Evolutionary conservation across 2,113 vertebrate genomes (phyloP).

Genomic region (Lepidiolamprologus cunningtoni): DNA sequence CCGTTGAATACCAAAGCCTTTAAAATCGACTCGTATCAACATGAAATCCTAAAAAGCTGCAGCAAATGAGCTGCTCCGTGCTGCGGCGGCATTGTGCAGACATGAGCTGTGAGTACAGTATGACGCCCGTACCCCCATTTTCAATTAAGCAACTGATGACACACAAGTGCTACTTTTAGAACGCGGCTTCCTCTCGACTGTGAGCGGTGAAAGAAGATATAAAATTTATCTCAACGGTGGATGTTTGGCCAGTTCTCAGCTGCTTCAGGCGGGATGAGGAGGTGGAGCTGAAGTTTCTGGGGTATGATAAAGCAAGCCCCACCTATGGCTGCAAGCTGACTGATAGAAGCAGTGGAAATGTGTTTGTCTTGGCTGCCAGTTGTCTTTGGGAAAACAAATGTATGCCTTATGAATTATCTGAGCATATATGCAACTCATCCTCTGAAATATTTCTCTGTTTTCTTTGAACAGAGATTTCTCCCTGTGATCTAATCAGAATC

Average conservation of each 20-base stretch:
- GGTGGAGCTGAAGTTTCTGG: neutral
- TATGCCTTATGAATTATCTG: neutral
- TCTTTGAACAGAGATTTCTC: too few species aligned
- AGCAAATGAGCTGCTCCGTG: neutral
- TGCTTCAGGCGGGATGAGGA: neutral
- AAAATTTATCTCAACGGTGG: neutral
- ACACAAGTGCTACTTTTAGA: neutral
- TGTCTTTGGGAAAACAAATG: neutral
- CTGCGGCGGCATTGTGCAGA: neutral
- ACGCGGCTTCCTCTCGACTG: neutral
- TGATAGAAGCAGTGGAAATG: neutral
- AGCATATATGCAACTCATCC: neutral
- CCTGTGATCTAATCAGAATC: neutral
- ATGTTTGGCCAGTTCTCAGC: neutral
- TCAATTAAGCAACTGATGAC: neutral
- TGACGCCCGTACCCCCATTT: accelerated
- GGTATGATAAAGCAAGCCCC: neutral
- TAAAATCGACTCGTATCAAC: neutral
- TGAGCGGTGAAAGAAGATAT: neutral
- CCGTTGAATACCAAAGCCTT: neutral
- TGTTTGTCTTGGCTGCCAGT: neutral
- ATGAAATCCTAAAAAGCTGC: neutral
- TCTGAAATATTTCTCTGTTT: too few species aligned
- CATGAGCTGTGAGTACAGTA: neutral
- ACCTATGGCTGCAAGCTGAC: neutral